Evolutionary conservation across 2,113 vertebrate genomes (phyloP).

Genomic region (Forbesichthys agassizii): DNA sequence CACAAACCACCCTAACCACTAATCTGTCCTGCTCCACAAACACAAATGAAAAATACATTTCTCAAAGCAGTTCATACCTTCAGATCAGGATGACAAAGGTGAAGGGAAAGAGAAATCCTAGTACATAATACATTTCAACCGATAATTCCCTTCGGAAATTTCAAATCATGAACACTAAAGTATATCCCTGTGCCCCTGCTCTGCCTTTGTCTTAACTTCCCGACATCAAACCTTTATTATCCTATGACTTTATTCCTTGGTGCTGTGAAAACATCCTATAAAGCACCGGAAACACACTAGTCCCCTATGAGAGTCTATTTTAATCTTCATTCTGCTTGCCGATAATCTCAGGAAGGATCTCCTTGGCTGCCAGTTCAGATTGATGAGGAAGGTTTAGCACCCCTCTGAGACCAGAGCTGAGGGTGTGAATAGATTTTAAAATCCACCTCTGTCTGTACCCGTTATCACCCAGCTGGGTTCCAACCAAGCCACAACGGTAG

Average conservation of each 20-base stretch:
- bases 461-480: constrained; percentile 19
- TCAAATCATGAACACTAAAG: neutral
- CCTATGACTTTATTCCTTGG: constrained; percentile 39
- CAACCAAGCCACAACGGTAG: constrained; percentile 4
- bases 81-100: constrained; percentile 21
- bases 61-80: too few relatives aligned
- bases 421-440: constrained; percentile 32
- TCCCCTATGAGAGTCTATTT: constrained; percentile 38
- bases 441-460: constrained; percentile 1
- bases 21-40: constrained; percentile 7
- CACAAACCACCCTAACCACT: too few relatives aligned
- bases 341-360: constrained; percentile 43
- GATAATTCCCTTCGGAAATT: constrained; percentile 28
- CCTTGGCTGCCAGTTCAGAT: constrained; percentile 18
- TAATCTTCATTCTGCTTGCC: constrained; percentile 32
- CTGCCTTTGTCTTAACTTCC: constrained; percentile 30
- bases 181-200: constrained; percentile 22
- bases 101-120: constrained; percentile 3
- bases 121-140: neutral
- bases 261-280: constrained; percentile 43
- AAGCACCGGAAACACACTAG: constrained; percentile 29
- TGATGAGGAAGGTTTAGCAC: constrained; percentile 26
- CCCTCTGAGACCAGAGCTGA: constrained; percentile 14
- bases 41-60: constrained; percentile 23
- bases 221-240: constrained; percentile 41